Conservation (phyloP, 2,888 invertebrate species). For the Rhingia campestris region DNA sequence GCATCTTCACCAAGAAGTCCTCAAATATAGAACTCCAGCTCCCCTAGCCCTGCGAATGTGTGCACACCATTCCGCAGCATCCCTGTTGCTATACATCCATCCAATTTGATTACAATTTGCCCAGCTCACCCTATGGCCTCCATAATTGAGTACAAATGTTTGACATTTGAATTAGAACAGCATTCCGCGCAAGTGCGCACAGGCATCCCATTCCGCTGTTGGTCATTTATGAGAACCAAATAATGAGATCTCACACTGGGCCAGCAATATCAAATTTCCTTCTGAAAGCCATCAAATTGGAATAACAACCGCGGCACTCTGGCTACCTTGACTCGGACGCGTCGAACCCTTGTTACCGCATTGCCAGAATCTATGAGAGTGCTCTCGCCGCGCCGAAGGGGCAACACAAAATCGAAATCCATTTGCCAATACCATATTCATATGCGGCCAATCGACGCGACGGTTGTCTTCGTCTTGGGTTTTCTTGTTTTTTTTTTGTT, state of each 20-base stretch:
- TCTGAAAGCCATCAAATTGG: conserved; percentile 43
- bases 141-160: conserved; percentile 30
- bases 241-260: conserved; percentile 41
- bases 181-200: conserved; percentile 4
- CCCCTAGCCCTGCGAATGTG: too few relatives aligned
- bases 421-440: conserved; percentile 41
- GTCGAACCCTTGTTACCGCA: conserved; percentile 3
- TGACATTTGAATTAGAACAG: conserved; percentile 23
- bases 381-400: neutral
- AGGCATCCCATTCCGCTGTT: neutral
- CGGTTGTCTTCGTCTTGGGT: neutral
- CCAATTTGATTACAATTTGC: too few relatives aligned
- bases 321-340: conserved; percentile 6
- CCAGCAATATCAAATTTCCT: conserved; percentile 29
- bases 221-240: conserved; percentile 22
- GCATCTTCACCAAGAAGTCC: too few relatives aligned
- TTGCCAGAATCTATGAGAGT: conserved; percentile 25
- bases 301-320: conserved; percentile 32
- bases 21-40: too few relatives aligned
- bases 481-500: conserved; percentile 3
- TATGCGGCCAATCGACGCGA: conserved; percentile 1
- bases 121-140: too few relatives aligned
- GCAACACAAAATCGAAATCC: conserved; percentile 26
- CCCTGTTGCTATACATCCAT: too few relatives aligned
- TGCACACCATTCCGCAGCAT: too few relatives aligned